A percentile compares a stretch with the other conserved stretches of the same genome.
Evolutionary conservation across 2,113 vertebrate genomes (phyloP).

Genomic region (Leptosomus discolor): DNA sequence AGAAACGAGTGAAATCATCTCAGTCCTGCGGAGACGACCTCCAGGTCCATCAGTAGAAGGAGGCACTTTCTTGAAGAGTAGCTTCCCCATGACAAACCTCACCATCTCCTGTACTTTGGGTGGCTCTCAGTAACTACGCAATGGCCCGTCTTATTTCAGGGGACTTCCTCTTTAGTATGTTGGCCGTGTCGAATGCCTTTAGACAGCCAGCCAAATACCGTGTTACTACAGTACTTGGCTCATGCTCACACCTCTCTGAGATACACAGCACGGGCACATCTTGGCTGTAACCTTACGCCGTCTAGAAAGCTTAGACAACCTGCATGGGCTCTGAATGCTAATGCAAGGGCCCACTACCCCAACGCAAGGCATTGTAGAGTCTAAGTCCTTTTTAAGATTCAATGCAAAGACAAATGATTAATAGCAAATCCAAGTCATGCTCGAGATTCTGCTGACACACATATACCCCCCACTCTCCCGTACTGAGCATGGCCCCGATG

Average conservation of each 20-base stretch:
- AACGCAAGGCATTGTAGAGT: background rate
- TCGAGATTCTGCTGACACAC: background rate
- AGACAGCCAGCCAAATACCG: background rate
- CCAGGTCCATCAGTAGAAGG: background rate
- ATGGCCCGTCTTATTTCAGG: background rate
- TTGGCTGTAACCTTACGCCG: background rate
- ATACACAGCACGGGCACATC: background rate
- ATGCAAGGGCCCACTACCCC: background rate
- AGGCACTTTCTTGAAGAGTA: background rate
- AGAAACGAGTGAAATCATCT: background rate
- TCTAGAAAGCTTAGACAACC: background rate
- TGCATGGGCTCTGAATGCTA: background rate
- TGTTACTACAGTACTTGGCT: background rate
- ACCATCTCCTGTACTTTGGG: background rate
- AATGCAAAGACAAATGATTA: background rate
- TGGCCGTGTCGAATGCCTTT: background rate
- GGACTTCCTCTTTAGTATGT: background rate
- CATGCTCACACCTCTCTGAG: background rate
- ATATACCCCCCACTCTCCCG: rapidly evolving
- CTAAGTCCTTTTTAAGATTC: background rate
- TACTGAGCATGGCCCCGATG: background rate
- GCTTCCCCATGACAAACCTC: background rate
- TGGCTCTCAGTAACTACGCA: rapidly evolving
- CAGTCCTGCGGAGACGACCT: background rate
- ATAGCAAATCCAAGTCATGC: background rate